Conservation (phyloP, 2,888 invertebrate species). For the Ectobius pallidus region DNA sequence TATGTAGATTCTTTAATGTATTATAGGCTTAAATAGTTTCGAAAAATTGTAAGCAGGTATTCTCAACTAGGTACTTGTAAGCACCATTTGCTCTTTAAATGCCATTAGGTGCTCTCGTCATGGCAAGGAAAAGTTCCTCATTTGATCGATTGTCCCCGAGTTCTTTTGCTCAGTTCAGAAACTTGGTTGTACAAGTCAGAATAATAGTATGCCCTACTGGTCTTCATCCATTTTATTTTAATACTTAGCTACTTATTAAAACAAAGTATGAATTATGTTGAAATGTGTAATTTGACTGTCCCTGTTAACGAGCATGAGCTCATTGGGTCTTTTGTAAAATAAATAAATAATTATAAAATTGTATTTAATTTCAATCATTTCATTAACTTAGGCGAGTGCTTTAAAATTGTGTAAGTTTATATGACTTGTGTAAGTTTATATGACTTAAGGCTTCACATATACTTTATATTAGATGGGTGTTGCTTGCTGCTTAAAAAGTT, state of each 20-base stretch:
- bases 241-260: not conserved
- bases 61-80: not conserved
- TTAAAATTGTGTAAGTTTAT: not conserved
- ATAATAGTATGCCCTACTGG: not conserved
- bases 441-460: not conserved
- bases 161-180: conserved; percentile 1
- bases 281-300: too few species aligned
- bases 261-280: too few species aligned
- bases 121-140: not conserved
- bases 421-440: not conserved
- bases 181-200: conserved; percentile 4
- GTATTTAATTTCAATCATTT: not conserved
- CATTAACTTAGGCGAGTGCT: not conserved
- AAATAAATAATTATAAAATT: not conserved
- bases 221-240: not conserved
- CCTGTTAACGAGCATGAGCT: too few species aligned
- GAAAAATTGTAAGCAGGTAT: not conserved
- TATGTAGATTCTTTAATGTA: not conserved
- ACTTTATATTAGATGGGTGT: not conserved
- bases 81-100: not conserved
- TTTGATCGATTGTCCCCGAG: not conserved
- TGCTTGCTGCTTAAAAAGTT: not conserved
- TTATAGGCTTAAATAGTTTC: conserved; percentile 1
- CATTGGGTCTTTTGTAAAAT: not conserved
- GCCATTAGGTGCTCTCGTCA: too few species aligned